These are phyloP conservation scores for Phalacrocorax carbo DNA, from an alignment of 2,113 vertebrate genomes.

Conservation along the genomic window DNA sequence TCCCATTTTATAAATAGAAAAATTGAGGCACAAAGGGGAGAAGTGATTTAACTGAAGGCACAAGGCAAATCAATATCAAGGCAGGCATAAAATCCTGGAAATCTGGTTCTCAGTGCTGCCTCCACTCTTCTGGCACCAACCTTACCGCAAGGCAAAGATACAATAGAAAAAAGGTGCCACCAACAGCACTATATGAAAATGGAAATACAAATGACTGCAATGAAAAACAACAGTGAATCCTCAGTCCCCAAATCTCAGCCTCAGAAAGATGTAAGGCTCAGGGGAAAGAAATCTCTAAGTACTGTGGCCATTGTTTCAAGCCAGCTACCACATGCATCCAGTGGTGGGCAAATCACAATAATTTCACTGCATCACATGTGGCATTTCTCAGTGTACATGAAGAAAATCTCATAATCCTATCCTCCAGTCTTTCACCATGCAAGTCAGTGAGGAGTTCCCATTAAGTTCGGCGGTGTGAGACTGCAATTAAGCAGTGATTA, in stretches of 20 bases:
- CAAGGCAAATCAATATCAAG: neutral
- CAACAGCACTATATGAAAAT: neutral
- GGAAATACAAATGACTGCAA: neutral
- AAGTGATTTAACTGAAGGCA: neutral
- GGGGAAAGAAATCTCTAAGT: neutral
- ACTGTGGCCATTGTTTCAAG: neutral
- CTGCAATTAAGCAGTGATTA: constrained; percentile 32
- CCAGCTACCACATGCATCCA: neutral
- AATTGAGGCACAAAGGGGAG: neutral
- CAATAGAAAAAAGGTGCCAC: neutral
- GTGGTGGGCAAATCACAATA: neutral
- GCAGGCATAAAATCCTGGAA: neutral
- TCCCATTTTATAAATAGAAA: constrained; percentile 12
- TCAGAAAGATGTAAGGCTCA: neutral
- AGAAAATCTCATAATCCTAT: constrained; percentile 22
- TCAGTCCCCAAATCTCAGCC: neutral
- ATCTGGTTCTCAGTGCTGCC: neutral
- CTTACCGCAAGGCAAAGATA: neutral
- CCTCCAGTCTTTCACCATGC: neutral
- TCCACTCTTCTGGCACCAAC: neutral
- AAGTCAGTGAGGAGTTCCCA: neutral
- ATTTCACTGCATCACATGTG: neutral
- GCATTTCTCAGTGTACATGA: neutral
- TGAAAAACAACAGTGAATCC: neutral
- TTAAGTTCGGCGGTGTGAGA: neutral